Conservation (phyloP, 2,797 vertebrate species). For the Myripristis murdjan region DNA sequence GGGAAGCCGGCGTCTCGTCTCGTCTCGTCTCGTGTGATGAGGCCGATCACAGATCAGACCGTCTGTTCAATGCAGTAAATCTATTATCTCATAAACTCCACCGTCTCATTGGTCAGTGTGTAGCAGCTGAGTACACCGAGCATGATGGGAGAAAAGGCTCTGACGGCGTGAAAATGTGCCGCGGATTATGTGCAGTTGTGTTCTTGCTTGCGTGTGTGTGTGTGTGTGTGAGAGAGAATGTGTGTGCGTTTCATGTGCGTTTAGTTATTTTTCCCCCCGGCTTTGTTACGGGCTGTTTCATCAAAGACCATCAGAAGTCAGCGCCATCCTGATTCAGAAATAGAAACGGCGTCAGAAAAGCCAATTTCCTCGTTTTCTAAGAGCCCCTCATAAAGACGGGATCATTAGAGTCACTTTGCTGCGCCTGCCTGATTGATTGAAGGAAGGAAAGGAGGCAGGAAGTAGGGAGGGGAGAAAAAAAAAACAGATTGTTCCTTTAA, state of each 20-base stretch:
- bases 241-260: not conserved
- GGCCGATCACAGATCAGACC: too few relatives aligned
- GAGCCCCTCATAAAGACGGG: conserved; percentile 13
- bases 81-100: too few relatives aligned
- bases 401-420: not conserved
- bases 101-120: too few relatives aligned
- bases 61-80: too few relatives aligned
- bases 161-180: not conserved
- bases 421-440: conserved; percentile 15
- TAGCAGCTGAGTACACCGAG: too few relatives aligned
- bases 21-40: too few relatives aligned
- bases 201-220: too few relatives aligned
- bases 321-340: not conserved
- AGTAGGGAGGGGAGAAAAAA: not conserved
- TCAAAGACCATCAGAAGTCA: not conserved
- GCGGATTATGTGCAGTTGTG: not conserved
- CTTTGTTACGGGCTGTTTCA: not conserved
- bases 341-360: not conserved
- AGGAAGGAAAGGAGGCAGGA: not conserved
- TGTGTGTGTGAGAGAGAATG: not conserved
- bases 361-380: conserved; percentile 8
- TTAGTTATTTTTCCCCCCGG: not conserved
- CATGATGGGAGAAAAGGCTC: not conserved
- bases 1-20: too few relatives aligned
- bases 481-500: conserved; percentile 19